Percentiles rank a stretch among this genome's conserved stretches.
Evolutionary conservation across 1,140 invertebrate genomes (phyloP).

Genomic region (Drosophila ananassae): DNA sequence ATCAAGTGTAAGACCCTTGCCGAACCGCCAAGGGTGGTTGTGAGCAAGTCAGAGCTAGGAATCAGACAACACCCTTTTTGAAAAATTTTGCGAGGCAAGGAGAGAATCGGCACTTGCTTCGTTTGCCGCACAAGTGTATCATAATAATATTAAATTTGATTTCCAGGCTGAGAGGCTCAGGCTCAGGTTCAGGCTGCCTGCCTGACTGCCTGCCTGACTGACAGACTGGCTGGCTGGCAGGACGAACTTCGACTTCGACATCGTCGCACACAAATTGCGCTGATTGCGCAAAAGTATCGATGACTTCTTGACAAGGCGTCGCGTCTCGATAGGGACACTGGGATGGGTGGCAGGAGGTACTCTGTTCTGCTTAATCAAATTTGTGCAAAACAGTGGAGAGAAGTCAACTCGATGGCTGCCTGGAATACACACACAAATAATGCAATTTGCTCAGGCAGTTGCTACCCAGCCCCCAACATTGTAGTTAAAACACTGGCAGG

Average conservation of each 20-base stretch:
- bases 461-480: slow-evolving; percentile 47
- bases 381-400: slow-evolving; percentile 54
- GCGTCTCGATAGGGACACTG: slow-evolving; percentile 1
- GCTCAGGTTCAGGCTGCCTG: slow-evolving; percentile 24
- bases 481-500: slow-evolving; percentile 47
- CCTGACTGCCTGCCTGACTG: background rate
- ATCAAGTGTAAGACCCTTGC: slow-evolving; percentile 68
- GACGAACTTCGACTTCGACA: slow-evolving; percentile 31
- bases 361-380: slow-evolving; percentile 66
- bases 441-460: slow-evolving; percentile 63
- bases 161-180: slow-evolving; percentile 54
- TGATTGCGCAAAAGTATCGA: slow-evolving; percentile 82
- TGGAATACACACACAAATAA: slow-evolving; percentile 62
- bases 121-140: slow-evolving; percentile 77
- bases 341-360: background rate
- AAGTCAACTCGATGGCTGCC: slow-evolving; percentile 35
- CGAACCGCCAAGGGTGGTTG: slow-evolving; percentile 29
- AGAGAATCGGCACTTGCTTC: slow-evolving; percentile 68
- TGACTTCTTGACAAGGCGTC: slow-evolving; percentile 67
- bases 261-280: slow-evolving; percentile 70
- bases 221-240: background rate
- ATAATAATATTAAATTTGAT: slow-evolving; percentile 83
- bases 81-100: slow-evolving; percentile 16
- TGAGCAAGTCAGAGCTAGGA: slow-evolving; percentile 15
- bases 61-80: slow-evolving; percentile 46